Evolutionary conservation across 1,140 invertebrate species (phyloP), one percentile per base, ranked within the genome.

Genomic region (Calephelis virginiensis): DNA sequence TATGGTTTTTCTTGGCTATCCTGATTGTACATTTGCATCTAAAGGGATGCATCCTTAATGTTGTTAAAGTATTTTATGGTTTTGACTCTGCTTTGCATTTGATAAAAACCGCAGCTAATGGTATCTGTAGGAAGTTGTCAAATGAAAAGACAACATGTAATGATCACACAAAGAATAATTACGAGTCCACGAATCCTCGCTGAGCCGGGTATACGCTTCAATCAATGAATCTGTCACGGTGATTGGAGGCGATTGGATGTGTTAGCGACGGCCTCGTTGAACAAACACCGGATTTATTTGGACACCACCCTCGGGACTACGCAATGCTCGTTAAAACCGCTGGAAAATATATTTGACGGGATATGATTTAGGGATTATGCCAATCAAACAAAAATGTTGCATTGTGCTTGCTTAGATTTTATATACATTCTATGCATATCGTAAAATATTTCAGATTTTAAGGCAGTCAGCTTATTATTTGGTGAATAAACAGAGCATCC

Each of bases 181-280:
- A 63, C 47, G 45, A 63, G 43, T 63, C 45, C 61, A 28, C 28
- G 61, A 63, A 63, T 46, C 17, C 61, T 45, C 64, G 45, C 67
- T 48, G 56, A 64, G 46, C 49, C 13, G 61, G 62, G 68, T 71
- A 62, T 61, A 73, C 71, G 68, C 65, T 65, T 67, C 71, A 73
- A 73, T 73, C 71, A 73, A 69, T 73, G 64, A 67, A 65, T 65
- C 68, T 70, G 68, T 73, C 68, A 66, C 48, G 61, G 71, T 73
- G 71, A 73, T 73, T 73, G 71, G 68, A 73, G 45, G 65, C 63
- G 47, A 70, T 67, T 67, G 65, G 63, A 59, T 53, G 63, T 59
- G 63, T 65, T 59, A 65, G 63, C 53, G 63, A 46, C 56, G 65
- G 40, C 64, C 65, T 64, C 62, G 71, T 60, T 67, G 49, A 60